Evolutionary conservation across 30 jellyfish, hydroid and myxozoan genomes (phyloP).

Genomic region (Aurelia sp.): DNA sequence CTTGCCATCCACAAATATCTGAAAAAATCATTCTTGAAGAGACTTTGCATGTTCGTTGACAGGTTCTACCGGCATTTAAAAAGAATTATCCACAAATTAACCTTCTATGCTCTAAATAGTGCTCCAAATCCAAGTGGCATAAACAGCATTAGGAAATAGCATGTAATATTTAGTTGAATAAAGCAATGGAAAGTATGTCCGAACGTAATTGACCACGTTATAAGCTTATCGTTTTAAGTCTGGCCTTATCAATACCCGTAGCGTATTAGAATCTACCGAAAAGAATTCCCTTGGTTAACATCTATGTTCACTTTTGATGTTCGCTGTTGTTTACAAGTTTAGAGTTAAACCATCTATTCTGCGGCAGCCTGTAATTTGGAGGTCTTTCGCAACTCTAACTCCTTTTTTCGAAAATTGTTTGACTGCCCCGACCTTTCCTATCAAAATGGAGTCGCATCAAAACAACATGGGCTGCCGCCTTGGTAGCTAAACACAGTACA

Average conservation of each 20-base stretch:
- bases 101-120: no score
- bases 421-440: no score
- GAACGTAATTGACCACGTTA: constrained; percentile 25
- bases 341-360: constrained; percentile 5
- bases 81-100: no score
- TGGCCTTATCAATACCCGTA: constrained; percentile 36
- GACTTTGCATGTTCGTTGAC: no score
- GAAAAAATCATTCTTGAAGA: no score
- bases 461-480: no score
- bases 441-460: no score
- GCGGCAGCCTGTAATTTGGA: constrained; percentile 35
- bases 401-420: no score
- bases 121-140: background rate
- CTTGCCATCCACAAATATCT: no score
- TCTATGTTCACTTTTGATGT: background rate
- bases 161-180: background rate
- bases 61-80: no score
- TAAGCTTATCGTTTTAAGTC: constrained; percentile 62
- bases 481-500: no score
- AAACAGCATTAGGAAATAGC: background rate
- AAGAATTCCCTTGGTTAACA: constrained; percentile 39
- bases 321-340: constrained; percentile 28
- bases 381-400: no score
- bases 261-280: constrained; percentile 53
- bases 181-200: constrained; percentile 26